Base-by-base conservation (phyloP, 2,797 vertebrate genomes). In the Triplophysa yarkandensis region DNA sequence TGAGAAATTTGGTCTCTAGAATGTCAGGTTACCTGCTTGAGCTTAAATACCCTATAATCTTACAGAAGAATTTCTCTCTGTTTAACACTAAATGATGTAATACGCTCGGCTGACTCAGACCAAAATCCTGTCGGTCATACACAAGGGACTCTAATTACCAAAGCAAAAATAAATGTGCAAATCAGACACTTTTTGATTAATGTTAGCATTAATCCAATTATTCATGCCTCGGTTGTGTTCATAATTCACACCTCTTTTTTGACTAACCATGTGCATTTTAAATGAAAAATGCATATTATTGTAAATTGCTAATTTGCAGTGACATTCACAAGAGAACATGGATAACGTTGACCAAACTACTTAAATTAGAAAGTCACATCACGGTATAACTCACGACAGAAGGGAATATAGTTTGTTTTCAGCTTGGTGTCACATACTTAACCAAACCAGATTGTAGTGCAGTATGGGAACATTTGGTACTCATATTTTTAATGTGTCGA, bases 221-320 rank as follows among this genome's bases (percentile, higher is more conserved):
- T 32, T 46, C 16, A 61, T 50, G 27, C 13, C 2, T 55, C 16
- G 14, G 30, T 48, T 48, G 57, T 50, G 69, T 62, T 50, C 13
- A 23, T 39, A 62, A 71, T 62, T 71, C 50, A 50, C 57, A 62
- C 69, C 30, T 50, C n/a, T 71, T 71, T 71, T 6, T 0, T 62
- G 57, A 71, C 55, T 21, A 28, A 21, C 30, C 69, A 48, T 68
- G 52, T 27, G 64, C 19, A n/a, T 71, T 41, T 71, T 8, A 36
- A 48, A 50, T 61, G 1, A 60, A 9, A 65, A 3, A 19, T 65
- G 5, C 9, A 7, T 1, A 13, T 46, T 32, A 32, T 30, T 48
- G 9, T 48, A 21, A 21, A 39, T 39, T 54, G 32, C 4, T 13
- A 0, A 68, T 39, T 55, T 58, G 67, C 68, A n/a, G 14, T 2